Evolutionary conservation across 2,113 vertebrate genomes (phyloP), one percentile per base, ranked within the genome.

Genomic region (Microcebus lehilahytsara): DNA sequence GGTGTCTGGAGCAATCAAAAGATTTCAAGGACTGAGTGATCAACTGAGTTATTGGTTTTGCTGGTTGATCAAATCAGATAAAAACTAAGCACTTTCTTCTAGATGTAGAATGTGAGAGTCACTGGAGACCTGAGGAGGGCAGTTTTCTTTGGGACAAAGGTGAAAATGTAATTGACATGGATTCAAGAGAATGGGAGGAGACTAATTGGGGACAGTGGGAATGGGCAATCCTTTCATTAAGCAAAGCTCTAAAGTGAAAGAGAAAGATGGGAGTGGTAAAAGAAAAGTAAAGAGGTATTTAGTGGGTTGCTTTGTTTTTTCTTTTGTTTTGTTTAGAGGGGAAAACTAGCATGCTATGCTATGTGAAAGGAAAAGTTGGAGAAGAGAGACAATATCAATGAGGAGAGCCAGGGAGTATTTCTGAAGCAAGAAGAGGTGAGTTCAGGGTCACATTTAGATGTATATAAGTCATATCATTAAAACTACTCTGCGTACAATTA

Each of bases 171-270:
- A 46, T 30, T 64, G 13, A 2, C 6, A 19, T 32, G 14, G 3
- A 3, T 89, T 77, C 9, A 85, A 69, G 23, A 37, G 25, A 72
- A 11, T 25, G 9, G 2, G 5, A 34, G 5, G 6, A 27, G 3
- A 37, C 4, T 34, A 37, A 40, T 0, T 42, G 56, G 23, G 49
- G 25, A 46, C 9, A 14, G 6, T 19, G 0, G 0, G 1, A 13
- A 19, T 37, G 34, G 4, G 1, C 8, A 42, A 32, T 22, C 7
- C 17, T 93, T 91, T 67, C 51, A 42, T 34, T 67, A 51, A 67
- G 14, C 17, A 71, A 42, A 66, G 0, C 19, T 34, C 0, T 87
- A 66, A 74, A 62, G 1, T 37, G 30, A 22, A 81, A 20, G 1
- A 5, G 9, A 88, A 17, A 42, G 7, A 53, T 27, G 1, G 3